phyloP scores from a whole-genome alignment of 2,888 invertebrate species.

The Melipona beecheii region DNA sequence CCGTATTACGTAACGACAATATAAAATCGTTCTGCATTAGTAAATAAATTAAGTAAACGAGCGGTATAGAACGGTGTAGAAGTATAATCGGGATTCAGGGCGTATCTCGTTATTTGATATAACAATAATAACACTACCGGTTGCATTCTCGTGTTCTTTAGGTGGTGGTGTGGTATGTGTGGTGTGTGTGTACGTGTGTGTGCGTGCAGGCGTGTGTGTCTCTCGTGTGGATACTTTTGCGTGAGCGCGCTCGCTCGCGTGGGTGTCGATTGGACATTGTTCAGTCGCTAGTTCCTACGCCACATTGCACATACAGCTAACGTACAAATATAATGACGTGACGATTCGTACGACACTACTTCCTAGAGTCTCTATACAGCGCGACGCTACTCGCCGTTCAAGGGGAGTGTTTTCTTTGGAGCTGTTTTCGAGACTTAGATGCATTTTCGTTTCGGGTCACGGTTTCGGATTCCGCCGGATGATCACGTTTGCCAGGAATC shows the following conservation, averaged over 20 bases:
- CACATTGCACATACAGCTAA: constrained; percentile 81
- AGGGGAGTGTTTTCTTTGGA: constrained; percentile 65
- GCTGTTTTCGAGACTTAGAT: constrained; percentile 49
- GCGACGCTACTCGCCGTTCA: constrained; percentile 80
- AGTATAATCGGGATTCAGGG: constrained; percentile 65
- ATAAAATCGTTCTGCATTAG: constrained; percentile 78
- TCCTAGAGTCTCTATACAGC: constrained; percentile 81
- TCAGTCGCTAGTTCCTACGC: constrained; percentile 79
- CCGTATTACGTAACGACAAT: constrained; percentile 71
- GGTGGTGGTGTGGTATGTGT: constrained; percentile 24
- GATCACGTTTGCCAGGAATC: neutral
- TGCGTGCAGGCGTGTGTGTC: constrained; percentile 16
- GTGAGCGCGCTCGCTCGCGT: constrained; percentile 25
- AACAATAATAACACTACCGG: constrained; percentile 78
- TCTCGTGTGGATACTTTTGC: constrained; percentile 50
- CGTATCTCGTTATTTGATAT: constrained; percentile 64
- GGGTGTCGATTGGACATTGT: constrained; percentile 61
- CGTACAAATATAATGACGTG: constrained; percentile 82
- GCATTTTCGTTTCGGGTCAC: neutral
- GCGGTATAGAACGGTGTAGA: constrained; percentile 72
- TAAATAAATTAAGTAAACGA: constrained; percentile 82
- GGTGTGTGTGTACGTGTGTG: constrained; percentile 30
- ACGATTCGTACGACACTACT: constrained; percentile 77
- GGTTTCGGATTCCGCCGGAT: constrained; percentile 1
- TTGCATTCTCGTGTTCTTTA: constrained; percentile 53